Evolutionary conservation across 2,888 invertebrate species (phyloP).

Genomic region (Pammene fasciana): DNA sequence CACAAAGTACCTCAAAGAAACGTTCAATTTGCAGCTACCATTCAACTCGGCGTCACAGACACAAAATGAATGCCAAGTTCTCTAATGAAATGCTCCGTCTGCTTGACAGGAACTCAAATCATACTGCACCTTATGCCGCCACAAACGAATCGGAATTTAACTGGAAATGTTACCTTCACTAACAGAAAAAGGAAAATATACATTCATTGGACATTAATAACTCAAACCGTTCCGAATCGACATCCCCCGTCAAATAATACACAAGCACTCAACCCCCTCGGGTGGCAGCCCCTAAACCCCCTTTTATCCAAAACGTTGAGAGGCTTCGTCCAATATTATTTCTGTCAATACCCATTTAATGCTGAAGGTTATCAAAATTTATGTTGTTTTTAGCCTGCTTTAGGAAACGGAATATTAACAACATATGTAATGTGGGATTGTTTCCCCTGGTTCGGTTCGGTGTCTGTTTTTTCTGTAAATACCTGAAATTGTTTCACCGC

Average conservation of each 20-base stretch:
- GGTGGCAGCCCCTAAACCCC: slow-evolving; percentile 21
- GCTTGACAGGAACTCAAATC: slow-evolving; percentile 8
- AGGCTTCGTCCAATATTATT: slow-evolving; percentile 42
- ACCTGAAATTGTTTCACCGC: slow-evolving; percentile 20
- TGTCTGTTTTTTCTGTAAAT: not conserved
- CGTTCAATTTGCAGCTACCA: slow-evolving; percentile 28
- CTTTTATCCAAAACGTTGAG: slow-evolving; percentile 38
- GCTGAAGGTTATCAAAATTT: slow-evolving; percentile 39
- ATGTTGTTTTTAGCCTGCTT: slow-evolving; percentile 37
- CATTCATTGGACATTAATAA: slow-evolving; percentile 43
- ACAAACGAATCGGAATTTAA: slow-evolving; percentile 15
- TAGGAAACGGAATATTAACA: slow-evolving; percentile 30
- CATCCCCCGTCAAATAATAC: slow-evolving; percentile 43
- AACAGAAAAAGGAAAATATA: slow-evolving; percentile 36
- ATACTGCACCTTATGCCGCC: slow-evolving; percentile 25
- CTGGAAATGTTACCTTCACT: slow-evolving; percentile 25
- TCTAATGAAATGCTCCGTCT: slow-evolving; percentile 23
- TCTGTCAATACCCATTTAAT: slow-evolving; percentile 43
- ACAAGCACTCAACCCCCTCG: slow-evolving; percentile 31
- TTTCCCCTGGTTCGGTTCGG: not conserved
- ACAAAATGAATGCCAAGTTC: slow-evolving; percentile 30
- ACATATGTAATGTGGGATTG: slow-evolving; percentile 8
- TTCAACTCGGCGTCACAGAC: slow-evolving; percentile 22
- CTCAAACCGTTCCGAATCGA: slow-evolving; percentile 41
- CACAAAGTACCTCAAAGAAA: slow-evolving; percentile 14